Evolutionary conservation across 2,797 vertebrate species (phyloP).

Genomic region (Helarctos malayanus): DNA sequence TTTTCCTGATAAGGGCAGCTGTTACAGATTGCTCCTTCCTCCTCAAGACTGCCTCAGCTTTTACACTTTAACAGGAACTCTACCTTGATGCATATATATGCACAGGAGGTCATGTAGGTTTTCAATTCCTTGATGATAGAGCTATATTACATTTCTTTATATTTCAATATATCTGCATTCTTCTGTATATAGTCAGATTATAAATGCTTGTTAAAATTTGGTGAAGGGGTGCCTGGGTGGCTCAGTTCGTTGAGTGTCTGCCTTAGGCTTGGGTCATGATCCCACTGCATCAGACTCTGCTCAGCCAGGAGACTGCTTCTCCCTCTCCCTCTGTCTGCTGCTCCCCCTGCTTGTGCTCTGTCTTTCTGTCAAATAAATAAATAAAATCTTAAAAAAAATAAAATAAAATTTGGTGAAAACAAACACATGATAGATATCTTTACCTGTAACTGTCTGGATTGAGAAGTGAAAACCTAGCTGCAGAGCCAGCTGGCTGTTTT

Average conservation of each 20-base stretch:
- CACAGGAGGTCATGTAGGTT: neutral
- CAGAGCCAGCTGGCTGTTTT: neutral
- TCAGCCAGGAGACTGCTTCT: neutral
- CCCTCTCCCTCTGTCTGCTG: neutral
- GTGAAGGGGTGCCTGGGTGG: neutral
- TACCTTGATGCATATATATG: neutral
- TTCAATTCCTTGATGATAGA: neutral
- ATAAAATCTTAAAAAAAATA: neutral
- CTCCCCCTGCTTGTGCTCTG: neutral
- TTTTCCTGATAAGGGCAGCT: neutral
- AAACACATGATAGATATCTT: neutral
- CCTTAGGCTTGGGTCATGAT: neutral
- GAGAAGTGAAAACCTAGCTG: neutral
- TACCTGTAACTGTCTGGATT: neutral
- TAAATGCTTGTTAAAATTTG: neutral
- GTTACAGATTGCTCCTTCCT: neutral
- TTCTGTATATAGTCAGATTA: neutral
- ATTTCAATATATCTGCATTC: neutral
- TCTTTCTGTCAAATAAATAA: neutral
- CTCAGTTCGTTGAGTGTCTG: neutral
- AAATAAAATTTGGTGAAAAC: neutral
- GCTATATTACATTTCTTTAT: neutral
- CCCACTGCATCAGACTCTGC: neutral
- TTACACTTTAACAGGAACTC: neutral
- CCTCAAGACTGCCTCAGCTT: neutral